Evolutionary conservation across 30 jellyfish, hydroid and myxozoan genomes (phyloP).

Genomic region (Phacellophora camtschatica): DNA sequence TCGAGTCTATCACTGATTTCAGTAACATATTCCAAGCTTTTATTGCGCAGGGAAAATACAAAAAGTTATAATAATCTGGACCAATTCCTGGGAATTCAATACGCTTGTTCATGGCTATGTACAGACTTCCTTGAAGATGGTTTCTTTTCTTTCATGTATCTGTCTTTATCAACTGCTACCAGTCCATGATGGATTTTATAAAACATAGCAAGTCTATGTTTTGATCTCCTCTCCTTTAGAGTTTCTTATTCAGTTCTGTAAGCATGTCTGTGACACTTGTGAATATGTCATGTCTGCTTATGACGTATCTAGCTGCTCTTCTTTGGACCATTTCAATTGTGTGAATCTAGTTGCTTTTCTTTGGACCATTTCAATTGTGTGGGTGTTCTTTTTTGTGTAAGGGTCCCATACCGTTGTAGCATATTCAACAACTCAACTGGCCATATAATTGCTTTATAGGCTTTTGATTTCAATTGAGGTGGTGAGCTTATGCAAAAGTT

Average conservation of each 20-base stretch:
- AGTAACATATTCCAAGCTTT: neutral
- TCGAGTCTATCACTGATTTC: too few species aligned
- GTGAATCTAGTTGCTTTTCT: too few species aligned
- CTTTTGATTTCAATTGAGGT: constrained; percentile 37
- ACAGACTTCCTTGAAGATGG: constrained; percentile 23
- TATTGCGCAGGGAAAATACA: neutral
- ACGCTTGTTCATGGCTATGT: constrained; percentile 48
- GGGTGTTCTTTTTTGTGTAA: neutral
- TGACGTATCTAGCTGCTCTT: constrained; percentile 18
- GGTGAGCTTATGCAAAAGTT: constrained; percentile 19
- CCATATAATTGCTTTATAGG: constrained; percentile 26
- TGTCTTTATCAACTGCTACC: constrained; percentile 34
- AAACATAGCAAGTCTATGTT: constrained; percentile 41
- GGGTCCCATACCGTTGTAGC: constrained; percentile 48
- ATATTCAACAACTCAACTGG: constrained; percentile 30
- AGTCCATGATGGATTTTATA: constrained; percentile 32
- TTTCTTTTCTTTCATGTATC: constrained; percentile 14
- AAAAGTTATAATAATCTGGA: constrained; percentile 14
- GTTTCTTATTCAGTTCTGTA: constrained; percentile 36
- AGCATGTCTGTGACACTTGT: constrained; percentile 30
- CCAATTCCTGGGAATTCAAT: constrained; percentile 16
- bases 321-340: constrained; percentile 30
- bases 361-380: too few species aligned
- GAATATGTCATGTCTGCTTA: constrained; percentile 31
- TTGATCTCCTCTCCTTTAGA: constrained; percentile 32